Evolutionary conservation across 1,140 invertebrate species (phyloP), one percentile per base, ranked within the genome.

Genomic region (Drosophila asahinai): DNA sequence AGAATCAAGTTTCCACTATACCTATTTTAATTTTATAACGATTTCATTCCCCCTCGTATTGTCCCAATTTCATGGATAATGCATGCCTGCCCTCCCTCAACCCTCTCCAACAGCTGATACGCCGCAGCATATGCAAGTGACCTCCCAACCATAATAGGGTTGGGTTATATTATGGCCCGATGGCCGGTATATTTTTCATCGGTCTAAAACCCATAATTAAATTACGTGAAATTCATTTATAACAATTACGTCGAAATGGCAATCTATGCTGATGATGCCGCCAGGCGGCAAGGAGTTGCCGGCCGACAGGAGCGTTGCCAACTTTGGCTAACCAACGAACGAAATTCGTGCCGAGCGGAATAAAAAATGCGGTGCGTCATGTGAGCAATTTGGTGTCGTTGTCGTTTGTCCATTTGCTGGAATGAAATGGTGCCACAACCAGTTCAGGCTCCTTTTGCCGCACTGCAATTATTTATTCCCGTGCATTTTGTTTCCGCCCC

Each of bases 201-300:
- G 67, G 73, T 76, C 76, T 90, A 82, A 90, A 90, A 90, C 86
- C 86, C 68, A 76, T 89, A 90, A 90, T 90, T 90, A 90, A 90
- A 90, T 90, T 90, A 90, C 86, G 78, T 86, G 65, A 86, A 90
- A 90, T 90, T 83, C 86, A 90, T 90, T 90, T 90, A 74, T 90
- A 90, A 90, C 81, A 90, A 90, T 90, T 90, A 90, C 86, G 77
- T 74, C 63, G 86, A 80, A 78, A 90, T 84, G 86, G 86, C 86
- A 90, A 90, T 90, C 86, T 90, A 90, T 86, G 86, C 86, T 90
- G 86, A 90, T 90, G 86, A 90, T 67, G 81, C 86, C 81, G 82
- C 58, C 83, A 89, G 74, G 78, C 74, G 76, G 83, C 77, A 71
- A 72, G 65, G 45, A 27, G 52, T 47, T 36, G 38, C 33, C 17